A percentile compares a stretch with the other conserved stretches of the same genome.
Conservation (phyloP, 2,113 vertebrate genomes). For the Tetraodon nigroviridis region DNA sequence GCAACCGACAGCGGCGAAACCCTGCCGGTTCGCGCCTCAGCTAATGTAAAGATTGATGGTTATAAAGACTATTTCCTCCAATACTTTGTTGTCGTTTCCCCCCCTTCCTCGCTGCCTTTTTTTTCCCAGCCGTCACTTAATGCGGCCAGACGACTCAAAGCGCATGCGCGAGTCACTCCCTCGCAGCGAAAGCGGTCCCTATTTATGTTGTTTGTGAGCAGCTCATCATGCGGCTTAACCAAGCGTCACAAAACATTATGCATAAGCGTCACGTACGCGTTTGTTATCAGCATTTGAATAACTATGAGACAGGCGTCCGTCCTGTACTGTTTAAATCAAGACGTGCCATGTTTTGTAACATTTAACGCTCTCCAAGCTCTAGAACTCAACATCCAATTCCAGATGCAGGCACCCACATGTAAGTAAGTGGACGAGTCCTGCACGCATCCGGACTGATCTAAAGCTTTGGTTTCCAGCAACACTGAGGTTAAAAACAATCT, state of each 20-base stretch:
- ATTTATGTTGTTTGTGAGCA: conserved; percentile 13
- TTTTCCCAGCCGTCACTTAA: conserved; percentile 64
- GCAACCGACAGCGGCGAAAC: neutral
- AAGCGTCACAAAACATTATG: neutral
- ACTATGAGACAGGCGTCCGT: neutral
- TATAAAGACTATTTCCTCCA: conserved; percentile 18
- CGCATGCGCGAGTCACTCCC: conserved; percentile 73
- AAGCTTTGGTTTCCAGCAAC: conserved; percentile 1
- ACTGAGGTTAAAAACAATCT: conserved; percentile 10
- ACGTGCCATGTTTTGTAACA: conserved; percentile 20
- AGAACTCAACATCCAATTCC: too few relatives aligned
- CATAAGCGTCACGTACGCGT: too few relatives aligned
- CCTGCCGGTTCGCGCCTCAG: too few relatives aligned
- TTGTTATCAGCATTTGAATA: neutral
- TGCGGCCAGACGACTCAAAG: conserved; percentile 22
- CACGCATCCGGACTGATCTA: neutral
- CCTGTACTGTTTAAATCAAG: neutral
- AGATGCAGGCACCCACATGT: too few relatives aligned
- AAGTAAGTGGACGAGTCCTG: too few relatives aligned
- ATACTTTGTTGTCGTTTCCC: conserved; percentile 47
- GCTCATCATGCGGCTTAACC: conserved; percentile 5
- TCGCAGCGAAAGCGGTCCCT: conserved; percentile 20
- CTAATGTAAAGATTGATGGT: conserved; percentile 3
- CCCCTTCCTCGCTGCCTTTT: conserved; percentile 58
- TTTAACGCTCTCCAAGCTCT: too few relatives aligned